phyloP scores from a whole-genome alignment of 2,113 vertebrate genomes.

The Psettodes erumei region DNA sequence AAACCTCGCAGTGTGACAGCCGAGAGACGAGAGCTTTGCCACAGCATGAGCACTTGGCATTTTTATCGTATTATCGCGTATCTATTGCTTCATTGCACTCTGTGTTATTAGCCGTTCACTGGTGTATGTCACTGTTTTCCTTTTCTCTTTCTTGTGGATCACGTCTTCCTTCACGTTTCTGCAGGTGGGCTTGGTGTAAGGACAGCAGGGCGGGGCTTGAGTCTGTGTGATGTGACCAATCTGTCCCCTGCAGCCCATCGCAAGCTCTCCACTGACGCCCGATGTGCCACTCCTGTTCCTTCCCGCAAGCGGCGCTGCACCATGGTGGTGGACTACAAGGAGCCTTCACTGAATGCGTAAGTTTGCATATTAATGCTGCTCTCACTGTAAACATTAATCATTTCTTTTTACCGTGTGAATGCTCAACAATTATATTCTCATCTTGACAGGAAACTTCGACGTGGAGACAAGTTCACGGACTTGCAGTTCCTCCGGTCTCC shows the following conservation, averaged over 20 bases:
- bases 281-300: conserved; percentile 46
- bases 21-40: not conserved
- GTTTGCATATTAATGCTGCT: conserved; percentile 28
- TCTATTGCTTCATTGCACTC: not conserved
- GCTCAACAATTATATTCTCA: not conserved
- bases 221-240: conserved; percentile 92
- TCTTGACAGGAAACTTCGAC: conserved; percentile 90
- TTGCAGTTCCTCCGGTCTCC: conserved; percentile 90
- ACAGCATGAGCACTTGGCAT: conserved; percentile 7
- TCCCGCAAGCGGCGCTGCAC: conserved; percentile 85
- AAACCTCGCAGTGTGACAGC: not conserved
- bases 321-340: conserved; percentile 87
- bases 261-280: conserved; percentile 69
- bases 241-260: conserved; percentile 76
- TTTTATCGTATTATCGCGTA: not conserved
- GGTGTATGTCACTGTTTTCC: not conserved
- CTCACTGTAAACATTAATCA: not conserved
- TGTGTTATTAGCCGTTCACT: conserved; percentile 18
- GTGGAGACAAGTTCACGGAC: conserved; percentile 95
- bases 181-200: conserved; percentile 77
- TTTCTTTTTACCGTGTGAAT: not conserved
- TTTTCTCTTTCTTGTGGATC: conserved; percentile 11
- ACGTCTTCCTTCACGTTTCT: conserved; percentile 67
- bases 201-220: conserved; percentile 71
- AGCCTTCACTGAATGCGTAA: conserved; percentile 86